Conservation (phyloP, 64 coral and sea anemone species). For the Pocillopora damicornis region DNA sequence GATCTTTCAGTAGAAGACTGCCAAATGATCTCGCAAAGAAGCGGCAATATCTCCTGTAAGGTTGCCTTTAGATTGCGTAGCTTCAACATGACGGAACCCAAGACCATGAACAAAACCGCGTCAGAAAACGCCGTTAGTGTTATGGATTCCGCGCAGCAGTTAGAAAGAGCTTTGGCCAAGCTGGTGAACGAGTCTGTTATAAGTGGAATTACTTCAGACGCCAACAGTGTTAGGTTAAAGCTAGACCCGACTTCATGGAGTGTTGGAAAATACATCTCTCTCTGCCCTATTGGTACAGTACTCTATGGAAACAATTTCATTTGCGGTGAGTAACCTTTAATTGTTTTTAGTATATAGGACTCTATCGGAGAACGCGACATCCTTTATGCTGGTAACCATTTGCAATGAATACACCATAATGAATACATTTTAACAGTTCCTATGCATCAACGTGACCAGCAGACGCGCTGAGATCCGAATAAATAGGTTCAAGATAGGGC, state of each 20-base stretch:
- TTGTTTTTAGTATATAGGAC: background rate
- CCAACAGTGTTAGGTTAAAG: background rate
- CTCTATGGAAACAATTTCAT: conserved; percentile 13
- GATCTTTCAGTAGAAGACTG: background rate
- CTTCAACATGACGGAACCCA: background rate
- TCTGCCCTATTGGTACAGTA: conserved; percentile 11
- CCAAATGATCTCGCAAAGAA: background rate
- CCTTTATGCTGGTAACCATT: no score
- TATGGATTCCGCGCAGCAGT: conserved; percentile 24
- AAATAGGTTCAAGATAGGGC: no score
- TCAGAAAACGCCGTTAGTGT: conserved; percentile 28
- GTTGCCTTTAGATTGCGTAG: conserved; percentile 12
- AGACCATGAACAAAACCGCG: conserved; percentile 6
- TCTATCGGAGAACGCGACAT: background rate
- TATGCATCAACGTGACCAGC: no score
- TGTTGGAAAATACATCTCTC: conserved; percentile 5
- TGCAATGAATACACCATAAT: no score
- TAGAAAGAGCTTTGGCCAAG: background rate
- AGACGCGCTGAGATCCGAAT: no score
- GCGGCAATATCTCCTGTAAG: background rate
- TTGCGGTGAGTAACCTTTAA: conserved; percentile 31
- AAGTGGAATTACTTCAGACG: background rate
- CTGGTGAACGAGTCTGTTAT: conserved; percentile 19
- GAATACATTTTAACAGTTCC: no score
- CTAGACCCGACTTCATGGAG: background rate